Percentiles rank a stretch among this genome's conserved stretches.
phyloP scores from a whole-genome alignment of 2,888 invertebrate genomes.

The Callyntrura guangdongensis region DNA sequence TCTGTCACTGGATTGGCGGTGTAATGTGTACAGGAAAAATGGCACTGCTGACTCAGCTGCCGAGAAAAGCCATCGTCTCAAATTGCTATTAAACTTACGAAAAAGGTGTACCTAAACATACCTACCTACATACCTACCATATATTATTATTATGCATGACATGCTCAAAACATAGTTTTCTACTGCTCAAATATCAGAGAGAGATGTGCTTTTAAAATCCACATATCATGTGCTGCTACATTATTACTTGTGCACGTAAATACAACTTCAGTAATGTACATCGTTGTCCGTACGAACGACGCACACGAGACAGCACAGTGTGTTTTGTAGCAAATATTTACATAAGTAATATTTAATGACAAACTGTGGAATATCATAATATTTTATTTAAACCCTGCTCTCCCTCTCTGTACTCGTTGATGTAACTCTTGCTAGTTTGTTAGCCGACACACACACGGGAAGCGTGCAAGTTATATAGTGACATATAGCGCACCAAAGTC shows the following conservation, averaged over 20 bases:
- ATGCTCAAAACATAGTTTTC: too few relatives aligned
- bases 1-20: background rate
- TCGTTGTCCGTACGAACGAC: background rate
- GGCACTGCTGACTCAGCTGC: conserved; percentile 9
- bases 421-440: too few relatives aligned
- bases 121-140: background rate
- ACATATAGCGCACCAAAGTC: background rate
- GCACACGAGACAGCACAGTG: background rate
- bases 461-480: too few relatives aligned
- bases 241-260: too few relatives aligned
- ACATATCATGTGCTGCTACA: too few relatives aligned
- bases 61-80: background rate
- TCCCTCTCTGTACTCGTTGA: conserved; percentile 1
- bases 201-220: too few relatives aligned
- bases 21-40: conserved; percentile 1
- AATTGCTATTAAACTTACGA: background rate
- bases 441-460: too few relatives aligned
- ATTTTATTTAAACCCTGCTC: too few relatives aligned
- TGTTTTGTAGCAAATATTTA: conserved; percentile 52
- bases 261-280: too few relatives aligned
- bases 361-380: conserved; percentile 34
- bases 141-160: too few relatives aligned
- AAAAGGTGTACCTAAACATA: background rate
- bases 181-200: too few relatives aligned
- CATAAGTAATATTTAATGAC: conserved; percentile 64